These are phyloP conservation scores for Drosophila dunni DNA, from an alignment of 1,140 invertebrate genomes.

Conservation along the genomic window DNA sequence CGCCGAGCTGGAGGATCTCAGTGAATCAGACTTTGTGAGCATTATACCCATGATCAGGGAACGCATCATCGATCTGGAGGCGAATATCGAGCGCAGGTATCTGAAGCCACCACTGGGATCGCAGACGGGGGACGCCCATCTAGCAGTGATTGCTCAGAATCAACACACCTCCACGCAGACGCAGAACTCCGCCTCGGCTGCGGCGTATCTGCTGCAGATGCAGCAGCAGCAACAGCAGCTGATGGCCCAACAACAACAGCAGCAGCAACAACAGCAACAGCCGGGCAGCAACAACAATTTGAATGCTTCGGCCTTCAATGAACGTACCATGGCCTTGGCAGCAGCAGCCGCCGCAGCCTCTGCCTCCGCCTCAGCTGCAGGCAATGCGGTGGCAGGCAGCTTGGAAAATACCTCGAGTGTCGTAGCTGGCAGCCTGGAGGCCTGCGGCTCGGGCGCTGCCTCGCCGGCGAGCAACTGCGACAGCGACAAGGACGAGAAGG, in stretches of 20 bases:
- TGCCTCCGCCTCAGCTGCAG: slow-evolving; percentile 2
- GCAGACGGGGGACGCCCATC: slow-evolving; percentile 79
- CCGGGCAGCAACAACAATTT: slow-evolving; percentile 42
- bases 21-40: slow-evolving; percentile 79
- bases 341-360: slow-evolving; percentile 56
- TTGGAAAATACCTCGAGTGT: background rate
- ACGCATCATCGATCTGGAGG: slow-evolving; percentile 92
- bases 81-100: slow-evolving; percentile 96
- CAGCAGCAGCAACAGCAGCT: slow-evolving; percentile 69
- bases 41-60: slow-evolving; percentile 89
- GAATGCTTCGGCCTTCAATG: slow-evolving; percentile 76
- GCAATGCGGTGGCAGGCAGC: background rate
- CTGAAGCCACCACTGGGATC: slow-evolving; percentile 95
- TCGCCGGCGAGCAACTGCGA: slow-evolving; percentile 79
- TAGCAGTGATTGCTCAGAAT: slow-evolving; percentile 83
- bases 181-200: slow-evolving; percentile 78
- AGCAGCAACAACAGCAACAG: slow-evolving; percentile 52
- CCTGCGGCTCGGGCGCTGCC: slow-evolving; percentile 74
- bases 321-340: slow-evolving; percentile 77
- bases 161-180: slow-evolving; percentile 77
- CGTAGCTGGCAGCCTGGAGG: slow-evolving; percentile 21
- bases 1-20: slow-evolving; percentile 85
- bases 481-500: slow-evolving; percentile 83
- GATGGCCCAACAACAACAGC: slow-evolving; percentile 49
- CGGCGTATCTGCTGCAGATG: slow-evolving; percentile 74